Conservation (phyloP, 1,140 invertebrate species). For the Panagrolaimus sp. region DNA sequence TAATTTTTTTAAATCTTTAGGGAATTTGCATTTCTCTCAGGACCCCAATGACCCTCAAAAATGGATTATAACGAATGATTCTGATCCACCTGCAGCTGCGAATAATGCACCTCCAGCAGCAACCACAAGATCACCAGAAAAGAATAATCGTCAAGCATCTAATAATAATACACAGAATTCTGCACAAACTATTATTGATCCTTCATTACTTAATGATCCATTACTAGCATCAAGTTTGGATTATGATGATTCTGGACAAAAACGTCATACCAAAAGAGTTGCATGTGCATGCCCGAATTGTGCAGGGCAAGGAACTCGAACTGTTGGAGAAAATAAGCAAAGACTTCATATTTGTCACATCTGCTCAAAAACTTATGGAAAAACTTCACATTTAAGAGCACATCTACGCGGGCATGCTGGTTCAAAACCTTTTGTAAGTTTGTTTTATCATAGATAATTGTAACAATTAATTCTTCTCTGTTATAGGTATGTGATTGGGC, state of each 20-base stretch:
- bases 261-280: slow-evolving; percentile 44
- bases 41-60: slow-evolving; percentile 58
- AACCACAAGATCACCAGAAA: not conserved
- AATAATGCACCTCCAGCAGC: not conserved
- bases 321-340: slow-evolving; percentile 8
- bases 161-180: not conserved
- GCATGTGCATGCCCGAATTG: slow-evolving; percentile 57
- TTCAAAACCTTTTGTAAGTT: slow-evolving; percentile 6
- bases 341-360: slow-evolving; percentile 88
- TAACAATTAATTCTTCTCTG: too few species aligned
- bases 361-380: slow-evolving; percentile 91
- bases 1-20: slow-evolving; percentile 26
- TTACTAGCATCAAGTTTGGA: not conserved
- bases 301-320: slow-evolving; percentile 13
- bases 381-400: slow-evolving; percentile 73
- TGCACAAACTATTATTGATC: slow-evolving; percentile 21
- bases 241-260: slow-evolving; percentile 6
- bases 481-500: slow-evolving; percentile 64
- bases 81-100: not conserved
- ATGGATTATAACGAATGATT: slow-evolving; percentile 55
- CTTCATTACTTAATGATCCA: slow-evolving; percentile 18
- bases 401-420: slow-evolving; percentile 63
- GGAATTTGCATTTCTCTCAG: slow-evolving; percentile 55
- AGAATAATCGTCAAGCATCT: slow-evolving; percentile 13
- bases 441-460: too few species aligned